Evolutionary conservation across 1,140 invertebrate genomes (phyloP).

Genomic region (silkworm (Bombyx mori)): ASM3026992v2 NC_085122.1:6818001-6818500

Average conservation of each 20-base stretch:
- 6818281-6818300: conserved; percentile 73
- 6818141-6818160: conserved; percentile 71
- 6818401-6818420: conserved; percentile 56
- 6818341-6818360: conserved; percentile 55
- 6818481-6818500: conserved; percentile 73
- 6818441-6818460: conserved; percentile 76
- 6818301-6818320: conserved; percentile 72
- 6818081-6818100: conserved; percentile 80
- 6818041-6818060: conserved; percentile 90
- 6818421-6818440: conserved; percentile 58
- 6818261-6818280: conserved; percentile 71
- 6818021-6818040: conserved; percentile 89
- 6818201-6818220: conserved; percentile 49
- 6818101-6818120: conserved; percentile 65
- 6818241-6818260: conserved; percentile 34
- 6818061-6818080: conserved; percentile 90
- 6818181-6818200: conserved; percentile 70
- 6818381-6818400: conserved; percentile 51
- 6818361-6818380: conserved; percentile 59
- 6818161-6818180: conserved; percentile 69
- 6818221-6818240: conserved; percentile 31
- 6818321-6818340: conserved; percentile 61
- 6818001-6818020: conserved; percentile 90
- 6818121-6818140: conserved; percentile 71
- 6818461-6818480: conserved; percentile 71